Percentiles rank a stretch among this genome's conserved stretches.
Evolutionary conservation across 1,140 invertebrate species (phyloP).

Genomic region (Rhyzopertha dominica): DNA sequence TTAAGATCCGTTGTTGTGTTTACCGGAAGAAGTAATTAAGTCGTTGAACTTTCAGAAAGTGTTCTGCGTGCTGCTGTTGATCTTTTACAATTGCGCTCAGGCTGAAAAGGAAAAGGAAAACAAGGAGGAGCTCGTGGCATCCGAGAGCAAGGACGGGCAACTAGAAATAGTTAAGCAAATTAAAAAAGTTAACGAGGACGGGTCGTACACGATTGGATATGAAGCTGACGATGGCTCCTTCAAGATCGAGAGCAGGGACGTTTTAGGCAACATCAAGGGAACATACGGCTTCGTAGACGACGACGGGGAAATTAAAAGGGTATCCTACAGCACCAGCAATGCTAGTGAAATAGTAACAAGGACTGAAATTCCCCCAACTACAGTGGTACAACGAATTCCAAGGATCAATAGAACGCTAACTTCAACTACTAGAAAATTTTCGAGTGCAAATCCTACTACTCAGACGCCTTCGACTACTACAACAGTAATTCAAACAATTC

Average conservation of each 20-base stretch:
- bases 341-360: conserved; percentile 50
- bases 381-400: conserved; percentile 50
- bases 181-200: conserved; percentile 74
- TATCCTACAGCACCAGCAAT: conserved; percentile 70
- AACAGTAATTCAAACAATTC: conserved; percentile 57
- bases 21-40: neutral
- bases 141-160: conserved; percentile 54
- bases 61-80: conserved; percentile 9
- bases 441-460: conserved; percentile 46
- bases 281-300: conserved; percentile 82
- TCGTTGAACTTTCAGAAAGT: conserved; percentile 3
- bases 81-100: conserved; percentile 9
- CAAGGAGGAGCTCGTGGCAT: conserved; percentile 48
- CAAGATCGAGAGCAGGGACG: conserved; percentile 78
- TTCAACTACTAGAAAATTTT: conserved; percentile 41
- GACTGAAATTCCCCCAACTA: conserved; percentile 49
- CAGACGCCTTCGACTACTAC: conserved; percentile 48
- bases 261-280: conserved; percentile 76
- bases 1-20: too few species aligned
- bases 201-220: conserved; percentile 79
- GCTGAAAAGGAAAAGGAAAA: conserved; percentile 15
- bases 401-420: conserved; percentile 40
- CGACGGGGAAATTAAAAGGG: conserved; percentile 72
- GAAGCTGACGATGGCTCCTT: conserved; percentile 79
- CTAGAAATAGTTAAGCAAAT: conserved; percentile 69